Evolutionary conservation across 1,140 invertebrate species (phyloP).

Genomic region (Chionoecetes opilio): DNA sequence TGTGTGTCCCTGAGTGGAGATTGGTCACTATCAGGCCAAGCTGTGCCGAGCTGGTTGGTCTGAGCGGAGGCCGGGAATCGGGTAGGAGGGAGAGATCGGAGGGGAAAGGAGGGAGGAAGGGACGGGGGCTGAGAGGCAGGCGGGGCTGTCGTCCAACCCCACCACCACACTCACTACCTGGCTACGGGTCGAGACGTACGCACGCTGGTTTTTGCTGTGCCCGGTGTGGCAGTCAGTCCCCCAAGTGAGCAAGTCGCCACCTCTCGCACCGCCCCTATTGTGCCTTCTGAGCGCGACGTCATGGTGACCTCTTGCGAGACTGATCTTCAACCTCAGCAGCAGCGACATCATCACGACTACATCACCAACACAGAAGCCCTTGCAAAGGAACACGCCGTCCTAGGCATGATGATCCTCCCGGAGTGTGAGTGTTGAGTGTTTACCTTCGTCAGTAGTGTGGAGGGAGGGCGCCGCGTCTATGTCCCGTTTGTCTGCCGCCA

Average conservation of each 20-base stretch:
- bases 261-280: neutral
- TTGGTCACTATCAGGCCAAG: neutral
- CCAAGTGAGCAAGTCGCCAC: neutral
- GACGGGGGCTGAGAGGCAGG: conserved; percentile 44
- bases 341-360: conserved; percentile 71
- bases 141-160: conserved; percentile 46
- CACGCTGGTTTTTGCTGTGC: conserved; percentile 71
- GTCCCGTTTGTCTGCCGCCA: neutral
- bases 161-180: conserved; percentile 75
- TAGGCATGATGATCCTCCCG: conserved; percentile 70
- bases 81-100: conserved; percentile 45
- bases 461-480: neutral
- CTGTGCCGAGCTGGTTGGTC: conserved; percentile 32
- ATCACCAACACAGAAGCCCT: conserved; percentile 61
- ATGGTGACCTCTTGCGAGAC: conserved; percentile 76
- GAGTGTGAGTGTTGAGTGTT: conserved; percentile 76
- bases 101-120: neutral
- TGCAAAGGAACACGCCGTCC: conserved; percentile 69
- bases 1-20: conserved; percentile 48
- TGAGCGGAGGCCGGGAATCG: neutral
- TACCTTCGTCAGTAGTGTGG: conserved; percentile 67
- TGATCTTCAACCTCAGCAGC: conserved; percentile 68
- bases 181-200: conserved; percentile 68
- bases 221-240: conserved; percentile 43
- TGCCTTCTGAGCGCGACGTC: neutral